Base-by-base conservation (phyloP, 1,140 invertebrate genomes). In the Brachionus asplanchnoidis region DNA sequence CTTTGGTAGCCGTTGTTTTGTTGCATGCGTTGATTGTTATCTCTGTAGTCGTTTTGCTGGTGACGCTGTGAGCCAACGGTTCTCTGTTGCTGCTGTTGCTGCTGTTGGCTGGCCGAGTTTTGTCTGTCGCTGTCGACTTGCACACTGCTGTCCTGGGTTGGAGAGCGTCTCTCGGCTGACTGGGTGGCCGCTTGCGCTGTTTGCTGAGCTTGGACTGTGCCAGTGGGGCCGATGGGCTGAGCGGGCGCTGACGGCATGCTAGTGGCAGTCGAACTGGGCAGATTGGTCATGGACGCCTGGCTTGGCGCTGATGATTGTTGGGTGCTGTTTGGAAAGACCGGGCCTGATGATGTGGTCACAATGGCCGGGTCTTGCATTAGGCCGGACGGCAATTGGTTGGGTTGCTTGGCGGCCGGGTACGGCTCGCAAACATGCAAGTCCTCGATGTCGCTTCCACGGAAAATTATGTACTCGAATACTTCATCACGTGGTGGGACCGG, bases 381-480 rank as follows among this genome's bases (percentile, higher is more conserved):
- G 14, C 60, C 36, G 50, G 44, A 46, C 65, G 88, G 94, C 91
- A 92, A 88, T 20, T 90, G 89, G 50, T 82, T 82, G 4, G 28
- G 50, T 46, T 82, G 79, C 9, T 68, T 82, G 23, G 53, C 17
- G 32, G 90, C 89, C 53, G 88, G 88, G 88, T 95, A 92, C 60
- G 97, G 93, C 84, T 93, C 92, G 88, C 93, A 93, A 0, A 99
- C 96, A 89, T 95, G 93, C 87, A 99, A 95, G 89, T 99, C 97
- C 91, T 99, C 99, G 87, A 99, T 99, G 89, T 99, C 97, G 86
- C 95, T 94, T 36, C 97, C 97, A 86, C 97, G 92, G 91, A 99
- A 99, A 77, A 99, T 93, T 86, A 99, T 99, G 89, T 97, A 98
- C 88, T 99, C 97, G 91, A 98, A 99, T 44, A 99, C 93, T 90